Evolutionary conservation across 2,113 vertebrate species (phyloP).

Genomic region (Centrocercus urophasianus): DNA sequence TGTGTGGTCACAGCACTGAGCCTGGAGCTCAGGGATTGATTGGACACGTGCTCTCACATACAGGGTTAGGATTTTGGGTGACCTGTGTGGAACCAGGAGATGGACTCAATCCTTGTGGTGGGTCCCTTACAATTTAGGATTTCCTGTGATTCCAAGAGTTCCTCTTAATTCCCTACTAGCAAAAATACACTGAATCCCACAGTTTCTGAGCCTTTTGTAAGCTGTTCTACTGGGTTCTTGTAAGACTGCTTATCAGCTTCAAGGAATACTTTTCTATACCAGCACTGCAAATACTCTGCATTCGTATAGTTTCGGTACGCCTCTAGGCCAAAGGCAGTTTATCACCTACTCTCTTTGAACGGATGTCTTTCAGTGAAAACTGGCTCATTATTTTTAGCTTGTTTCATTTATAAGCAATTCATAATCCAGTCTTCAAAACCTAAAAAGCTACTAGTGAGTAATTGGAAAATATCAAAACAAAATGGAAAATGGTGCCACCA

Average conservation of each 20-base stretch:
- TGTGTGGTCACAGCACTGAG: neutral
- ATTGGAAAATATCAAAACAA: neutral
- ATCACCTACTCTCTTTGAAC: constrained; percentile 29
- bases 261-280: neutral
- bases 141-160: neutral
- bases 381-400: constrained; percentile 51
- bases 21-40: neutral
- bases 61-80: neutral
- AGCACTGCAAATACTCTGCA: neutral
- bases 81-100: neutral
- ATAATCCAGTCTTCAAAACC: neutral
- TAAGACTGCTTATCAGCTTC: neutral
- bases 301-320: neutral
- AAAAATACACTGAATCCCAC: neutral
- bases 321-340: neutral
- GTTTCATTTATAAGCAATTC: constrained; percentile 39
- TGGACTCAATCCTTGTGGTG: neutral
- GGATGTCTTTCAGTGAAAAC: constrained; percentile 11
- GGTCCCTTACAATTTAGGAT: neutral
- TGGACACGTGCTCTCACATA: neutral
- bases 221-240: neutral
- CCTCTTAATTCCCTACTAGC: constrained; percentile 28
- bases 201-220: constrained; percentile 2
- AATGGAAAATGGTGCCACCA: neutral
- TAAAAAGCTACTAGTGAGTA: neutral